Percentiles rank a stretch among this genome's conserved stretches.
Conservation (phyloP, 2,113 vertebrate genomes). For the Eubucco bourcierii region DNA sequence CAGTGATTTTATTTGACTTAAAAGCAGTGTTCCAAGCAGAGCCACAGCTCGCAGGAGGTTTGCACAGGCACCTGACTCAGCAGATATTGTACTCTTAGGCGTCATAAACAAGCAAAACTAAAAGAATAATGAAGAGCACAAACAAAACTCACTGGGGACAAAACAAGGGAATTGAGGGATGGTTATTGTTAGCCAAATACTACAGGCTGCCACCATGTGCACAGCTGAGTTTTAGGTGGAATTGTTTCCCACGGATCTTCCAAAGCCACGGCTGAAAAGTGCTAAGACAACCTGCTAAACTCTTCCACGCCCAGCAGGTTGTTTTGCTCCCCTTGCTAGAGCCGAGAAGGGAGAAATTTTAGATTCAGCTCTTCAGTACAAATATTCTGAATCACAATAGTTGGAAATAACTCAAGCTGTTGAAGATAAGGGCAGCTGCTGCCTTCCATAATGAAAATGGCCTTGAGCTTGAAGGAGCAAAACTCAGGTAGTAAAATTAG, state of each 20-base stretch:
- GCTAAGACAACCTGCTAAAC: not conserved
- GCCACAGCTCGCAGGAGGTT: not conserved
- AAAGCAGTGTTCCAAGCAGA: not conserved
- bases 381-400: not conserved
- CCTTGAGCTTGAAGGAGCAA: not conserved
- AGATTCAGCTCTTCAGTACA: not conserved
- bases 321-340: not conserved
- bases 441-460: constrained; percentile 11
- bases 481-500: constrained; percentile 14
- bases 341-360: not conserved
- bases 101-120: not conserved
- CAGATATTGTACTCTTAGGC: not conserved
- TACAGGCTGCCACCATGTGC: too few species aligned
- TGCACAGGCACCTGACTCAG: not conserved
- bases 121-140: not conserved
- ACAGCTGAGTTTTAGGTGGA: not conserved
- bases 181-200: not conserved
- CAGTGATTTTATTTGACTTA: not conserved
- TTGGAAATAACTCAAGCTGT: not conserved
- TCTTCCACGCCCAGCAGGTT: not conserved
- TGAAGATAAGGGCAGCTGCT: not conserved
- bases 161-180: not conserved
- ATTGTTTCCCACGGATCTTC: not conserved
- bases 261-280: not conserved
- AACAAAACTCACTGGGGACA: not conserved